A percentile compares a stretch with the other conserved stretches of the same genome.
These are phyloP conservation scores for Acyrthosiphon pisum DNA, from an alignment of 1,140 invertebrate genomes.

Conservation along the genomic window DNA sequence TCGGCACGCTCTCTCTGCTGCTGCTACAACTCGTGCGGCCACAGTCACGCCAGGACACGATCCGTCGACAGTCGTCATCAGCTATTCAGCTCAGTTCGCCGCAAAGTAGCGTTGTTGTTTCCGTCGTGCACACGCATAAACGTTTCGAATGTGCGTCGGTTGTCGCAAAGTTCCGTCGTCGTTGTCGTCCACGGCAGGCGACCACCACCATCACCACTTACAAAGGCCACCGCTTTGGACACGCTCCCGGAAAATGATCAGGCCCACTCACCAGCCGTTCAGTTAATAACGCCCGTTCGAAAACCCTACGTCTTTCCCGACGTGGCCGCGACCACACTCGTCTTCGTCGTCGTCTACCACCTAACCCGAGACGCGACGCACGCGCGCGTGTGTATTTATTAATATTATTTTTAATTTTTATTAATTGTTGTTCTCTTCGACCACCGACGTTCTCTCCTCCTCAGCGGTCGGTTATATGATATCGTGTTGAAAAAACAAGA, in stretches of 20 bases:
- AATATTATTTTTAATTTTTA: background rate
- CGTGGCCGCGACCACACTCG: background rate
- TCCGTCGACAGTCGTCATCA: background rate
- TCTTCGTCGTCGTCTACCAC: background rate
- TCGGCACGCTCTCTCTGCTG: background rate
- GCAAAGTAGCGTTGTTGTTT: background rate
- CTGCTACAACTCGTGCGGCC: background rate
- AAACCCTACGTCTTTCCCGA: background rate
- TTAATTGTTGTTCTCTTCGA: background rate
- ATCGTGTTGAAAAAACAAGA: background rate
- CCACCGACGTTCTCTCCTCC: background rate
- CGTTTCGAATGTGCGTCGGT: conserved; percentile 57
- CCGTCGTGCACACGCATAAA: background rate
- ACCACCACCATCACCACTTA: conserved; percentile 47
- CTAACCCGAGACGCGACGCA: background rate
- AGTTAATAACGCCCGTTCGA: conserved; percentile 45
- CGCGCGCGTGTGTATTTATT: background rate
- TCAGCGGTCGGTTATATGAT: background rate
- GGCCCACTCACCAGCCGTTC: conserved; percentile 50
- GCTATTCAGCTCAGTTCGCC: background rate
- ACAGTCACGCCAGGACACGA: background rate
- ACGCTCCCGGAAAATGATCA: conserved; percentile 52
- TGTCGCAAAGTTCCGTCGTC: conserved; percentile 49
- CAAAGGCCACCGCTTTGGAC: conserved; percentile 50
- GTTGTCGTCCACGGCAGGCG: conserved; percentile 53